Evolutionary conservation across 2,797 vertebrate species (phyloP), one percentile per base, ranked within the genome.

Genomic region (Antennarius maculatus): DNA sequence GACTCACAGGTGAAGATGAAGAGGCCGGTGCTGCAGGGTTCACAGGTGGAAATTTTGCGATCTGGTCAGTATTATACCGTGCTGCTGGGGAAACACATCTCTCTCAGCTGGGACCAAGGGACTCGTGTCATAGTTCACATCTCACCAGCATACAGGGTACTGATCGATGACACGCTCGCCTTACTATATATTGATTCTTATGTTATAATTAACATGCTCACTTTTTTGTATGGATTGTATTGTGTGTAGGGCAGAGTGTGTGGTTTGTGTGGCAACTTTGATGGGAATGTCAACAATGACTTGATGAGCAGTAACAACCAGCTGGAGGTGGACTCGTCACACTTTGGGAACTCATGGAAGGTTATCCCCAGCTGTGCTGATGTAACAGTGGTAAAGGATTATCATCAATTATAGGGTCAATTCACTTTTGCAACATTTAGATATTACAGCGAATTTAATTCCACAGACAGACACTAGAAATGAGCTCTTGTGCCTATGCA

Each of bases 321-420:
- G 71, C 86, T 97, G 85, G 98, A 98, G 90, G 94, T 96, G 58
- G 94, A 96, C 67, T 92, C 95, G 0, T 74, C 86, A 64, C 95
- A 97, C 85, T 98, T 99, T 54, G 98, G 97, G 17, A 97, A 99
- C 86, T 98, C 97, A 37, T 99, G 98, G 98, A 99, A 97, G 89
- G 95, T 97, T 79, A 88, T 85, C 80, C 88, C 95, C 0, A 91
- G 85, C 77, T 99, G 98, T 71, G 96, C 97, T 0, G 95, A 98
- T 82, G 94, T 96, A 70, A 89, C 83, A 54, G 91, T 95, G 94
- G 98, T 99, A 82, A 78, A 13, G 7, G 49, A 15, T 56, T 11
- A 0, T 70, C n/a, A 57, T 53, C 29, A 3, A 73, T 60, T 45
- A 39, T 60, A 27, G 45, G 3, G 1, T 14, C 1, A 1, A 0